These are phyloP conservation scores for Conus betulinus DNA, from an alignment of 1,140 invertebrate genomes.

Conservation along the genomic window DNA sequence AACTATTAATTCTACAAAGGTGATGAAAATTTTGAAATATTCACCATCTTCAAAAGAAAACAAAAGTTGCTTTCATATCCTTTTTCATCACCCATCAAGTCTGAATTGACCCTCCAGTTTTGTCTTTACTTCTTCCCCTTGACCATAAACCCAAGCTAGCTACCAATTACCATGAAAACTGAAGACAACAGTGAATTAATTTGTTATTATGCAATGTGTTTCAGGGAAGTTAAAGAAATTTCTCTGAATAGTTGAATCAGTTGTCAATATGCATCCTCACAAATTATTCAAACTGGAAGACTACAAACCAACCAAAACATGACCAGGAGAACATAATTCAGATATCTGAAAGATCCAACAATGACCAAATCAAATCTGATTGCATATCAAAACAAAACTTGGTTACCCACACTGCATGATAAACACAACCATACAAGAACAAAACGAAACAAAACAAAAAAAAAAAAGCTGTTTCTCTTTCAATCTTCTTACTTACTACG, in stretches of 20 bases:
- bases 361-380: background rate
- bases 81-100: too few species aligned
- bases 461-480: background rate
- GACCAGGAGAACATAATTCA: background rate
- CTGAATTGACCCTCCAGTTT: too few species aligned
- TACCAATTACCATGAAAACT: too few species aligned
- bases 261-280: background rate
- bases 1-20: too few species aligned
- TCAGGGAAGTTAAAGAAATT: background rate
- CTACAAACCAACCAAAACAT: background rate
- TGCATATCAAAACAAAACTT: background rate
- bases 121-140: too few species aligned
- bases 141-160: too few species aligned
- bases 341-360: background rate
- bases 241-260: background rate
- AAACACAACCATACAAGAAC: background rate
- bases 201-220: too few species aligned
- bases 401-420: background rate
- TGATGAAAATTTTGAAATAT: too few species aligned
- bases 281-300: background rate
- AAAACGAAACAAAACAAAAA: too few species aligned
- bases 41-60: too few species aligned
- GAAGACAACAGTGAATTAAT: too few species aligned
- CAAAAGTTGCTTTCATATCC: too few species aligned
- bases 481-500: background rate